These are phyloP conservation scores for Drosophila pseudoananassae DNA, from an alignment of 1,140 invertebrate species.

Conservation along the genomic window DNA sequence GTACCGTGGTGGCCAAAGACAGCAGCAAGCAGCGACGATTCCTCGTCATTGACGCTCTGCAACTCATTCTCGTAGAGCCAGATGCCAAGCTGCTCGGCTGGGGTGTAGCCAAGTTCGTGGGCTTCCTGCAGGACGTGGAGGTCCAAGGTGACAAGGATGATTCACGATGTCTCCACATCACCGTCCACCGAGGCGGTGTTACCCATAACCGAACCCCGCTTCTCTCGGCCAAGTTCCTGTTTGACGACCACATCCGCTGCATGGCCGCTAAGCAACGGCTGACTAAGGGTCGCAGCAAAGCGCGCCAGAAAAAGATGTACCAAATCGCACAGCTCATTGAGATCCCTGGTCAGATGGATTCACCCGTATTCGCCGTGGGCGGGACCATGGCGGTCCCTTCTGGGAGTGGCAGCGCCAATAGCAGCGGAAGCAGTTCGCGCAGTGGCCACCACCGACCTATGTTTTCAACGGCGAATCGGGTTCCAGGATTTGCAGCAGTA, in stretches of 20 bases:
- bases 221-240: constrained; percentile 96
- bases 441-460: constrained; percentile 85
- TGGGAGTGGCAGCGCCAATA: constrained; percentile 52
- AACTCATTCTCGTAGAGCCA: constrained; percentile 98
- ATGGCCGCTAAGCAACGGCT: constrained; percentile 96
- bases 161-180: constrained; percentile 97
- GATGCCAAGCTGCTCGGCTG: constrained; percentile 96
- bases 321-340: constrained; percentile 96
- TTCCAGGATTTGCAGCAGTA: constrained; percentile 89
- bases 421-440: constrained; percentile 56
- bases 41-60: constrained; percentile 96
- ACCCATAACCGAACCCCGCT: constrained; percentile 90
- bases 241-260: constrained; percentile 99
- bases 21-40: constrained; percentile 95
- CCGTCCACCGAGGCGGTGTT: constrained; percentile 91
- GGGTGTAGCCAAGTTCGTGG: constrained; percentile 98
- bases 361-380: constrained; percentile 83
- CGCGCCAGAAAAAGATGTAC: constrained; percentile 97
- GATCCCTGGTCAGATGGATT: constrained; percentile 88
- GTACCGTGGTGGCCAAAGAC: constrained; percentile 95
- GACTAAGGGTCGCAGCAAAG: constrained; percentile 95
- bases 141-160: constrained; percentile 97
- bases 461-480: constrained; percentile 86
- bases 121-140: constrained; percentile 93
- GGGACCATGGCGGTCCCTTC: constrained; percentile 70